Evolutionary conservation across 2,888 invertebrate species (phyloP), one percentile per base, ranked within the genome.

Genomic region (Hemithea aestivaria): DNA sequence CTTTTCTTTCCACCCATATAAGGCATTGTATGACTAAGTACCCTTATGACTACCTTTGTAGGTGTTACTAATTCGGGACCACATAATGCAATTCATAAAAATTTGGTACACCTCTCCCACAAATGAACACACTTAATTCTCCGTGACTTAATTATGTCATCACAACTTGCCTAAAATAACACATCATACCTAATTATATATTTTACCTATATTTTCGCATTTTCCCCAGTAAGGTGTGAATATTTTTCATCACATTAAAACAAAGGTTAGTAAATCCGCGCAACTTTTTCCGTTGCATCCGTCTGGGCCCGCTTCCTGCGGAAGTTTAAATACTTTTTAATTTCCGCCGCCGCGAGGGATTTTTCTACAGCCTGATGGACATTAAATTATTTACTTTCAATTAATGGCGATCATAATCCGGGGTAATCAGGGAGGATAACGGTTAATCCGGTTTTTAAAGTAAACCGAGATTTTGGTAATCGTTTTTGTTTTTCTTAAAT

Each of bases 321-420:
- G 82, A 78, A 54, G 73, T 60, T 48, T 49, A 63, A 67, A 66
- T 69, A 79, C 79, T 84, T 84, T 87, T 87, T 84, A 85, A 87
- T 85, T 85, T 87, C 85, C 85, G 84, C 64, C 60, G 58, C 66
- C 51, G 56, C 53, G 64, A 63, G 73, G 78, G 82, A 80, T 85
- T 87, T 87, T 87, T 84, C 78, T 81, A 66, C 66, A 56, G 60
- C 62, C 63, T 78, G 76, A 80, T 81, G 83, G 73, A 58, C 51
- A 53, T 66, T 87, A 71, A 78, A 82, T 85, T 83, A 84, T 87
- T 84, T 66, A 87, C 71, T 76, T 80, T 77, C 78, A 84, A 84
- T 87, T 85, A 87, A 78, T 80, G 74, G 70, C 72, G 76, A 79
- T 82, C 79, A 77, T 81, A 50, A 53, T 48, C 57, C 48, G 51